Evolutionary conservation across 2,113 vertebrate genomes (phyloP).

Genomic region (Plotosus lineatus): DNA sequence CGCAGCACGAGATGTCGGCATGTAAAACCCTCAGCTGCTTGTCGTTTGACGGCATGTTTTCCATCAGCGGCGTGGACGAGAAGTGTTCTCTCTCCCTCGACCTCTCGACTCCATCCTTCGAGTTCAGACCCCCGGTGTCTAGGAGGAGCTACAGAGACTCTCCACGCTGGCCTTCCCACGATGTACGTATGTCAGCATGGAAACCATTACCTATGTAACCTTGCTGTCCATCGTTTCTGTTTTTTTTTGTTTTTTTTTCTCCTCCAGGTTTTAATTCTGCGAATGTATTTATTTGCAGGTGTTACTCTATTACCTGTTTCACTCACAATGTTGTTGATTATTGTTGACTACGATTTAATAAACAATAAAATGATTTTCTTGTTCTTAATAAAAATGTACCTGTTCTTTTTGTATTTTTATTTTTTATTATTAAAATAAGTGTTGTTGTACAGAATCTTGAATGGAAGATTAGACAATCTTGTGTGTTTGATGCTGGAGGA

Average conservation of each 20-base stretch:
- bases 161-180: conserved; percentile 55
- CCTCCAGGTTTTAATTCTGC: not conserved
- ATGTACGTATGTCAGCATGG: conserved; percentile 51
- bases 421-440: not conserved
- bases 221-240: not conserved
- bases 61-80: conserved; percentile 21
- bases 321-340: not conserved
- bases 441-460: not conserved
- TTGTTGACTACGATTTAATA: too few relatives aligned
- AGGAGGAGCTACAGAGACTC: conserved; percentile 58
- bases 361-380: conserved; percentile 19
- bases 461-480: not conserved
- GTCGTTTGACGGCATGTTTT: conserved; percentile 17
- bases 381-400: conserved; percentile 48
- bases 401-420: not conserved
- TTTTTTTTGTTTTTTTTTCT: not conserved
- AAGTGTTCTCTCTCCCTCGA: conserved; percentile 10
- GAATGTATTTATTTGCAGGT: not conserved
- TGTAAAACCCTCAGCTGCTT: conserved; percentile 32
- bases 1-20: not conserved
- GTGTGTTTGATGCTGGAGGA: not conserved
- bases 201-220: conserved; percentile 49
- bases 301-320: not conserved
- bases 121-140: conserved; percentile 26
- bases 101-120: conserved; percentile 38